These are phyloP conservation scores for Sycobia sp. DNA, from an alignment of 1,140 invertebrate genomes.

Conservation along the genomic window DNA sequence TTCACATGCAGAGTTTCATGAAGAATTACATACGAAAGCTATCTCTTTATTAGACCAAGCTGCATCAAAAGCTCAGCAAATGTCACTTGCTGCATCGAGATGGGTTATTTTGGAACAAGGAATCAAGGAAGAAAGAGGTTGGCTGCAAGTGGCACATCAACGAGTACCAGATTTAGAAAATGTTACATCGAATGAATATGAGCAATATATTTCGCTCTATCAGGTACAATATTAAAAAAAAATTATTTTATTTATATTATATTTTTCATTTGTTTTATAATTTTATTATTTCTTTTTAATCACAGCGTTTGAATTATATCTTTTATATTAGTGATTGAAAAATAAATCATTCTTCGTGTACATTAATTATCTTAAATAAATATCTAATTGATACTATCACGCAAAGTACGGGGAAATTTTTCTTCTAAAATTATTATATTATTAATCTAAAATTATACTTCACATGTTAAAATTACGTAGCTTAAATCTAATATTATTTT, in stretches of 20 bases:
- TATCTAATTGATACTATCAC: too few relatives aligned
- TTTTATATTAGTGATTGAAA: background rate
- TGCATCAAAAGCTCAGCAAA: conserved; percentile 76
- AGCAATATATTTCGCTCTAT: conserved; percentile 82
- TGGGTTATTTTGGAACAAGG: conserved; percentile 82
- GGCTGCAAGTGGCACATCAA: conserved; percentile 80
- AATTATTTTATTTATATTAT: too few relatives aligned
- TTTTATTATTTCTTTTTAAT: background rate
- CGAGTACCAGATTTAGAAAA: conserved; percentile 78
- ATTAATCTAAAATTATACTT: too few relatives aligned
- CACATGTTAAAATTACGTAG: too few relatives aligned
- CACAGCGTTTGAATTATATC: background rate
- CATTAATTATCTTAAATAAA: too few relatives aligned
- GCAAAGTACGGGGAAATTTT: too few relatives aligned
- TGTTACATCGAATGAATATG: conserved; percentile 79
- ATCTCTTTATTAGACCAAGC: conserved; percentile 78
- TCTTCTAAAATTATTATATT: too few relatives aligned
- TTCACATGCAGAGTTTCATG: conserved; percentile 76
- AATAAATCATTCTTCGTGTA: too few relatives aligned
- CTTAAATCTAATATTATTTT: too few relatives aligned
- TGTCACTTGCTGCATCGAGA: conserved; percentile 79
- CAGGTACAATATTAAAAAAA: conserved; percentile 65
- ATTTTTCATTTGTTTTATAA: too few relatives aligned
- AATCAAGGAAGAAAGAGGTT: conserved; percentile 79
- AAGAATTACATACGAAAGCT: conserved; percentile 74